Conservation (phyloP, 2,888 invertebrate genomes). For the Drosophila paranaensis region DNA sequence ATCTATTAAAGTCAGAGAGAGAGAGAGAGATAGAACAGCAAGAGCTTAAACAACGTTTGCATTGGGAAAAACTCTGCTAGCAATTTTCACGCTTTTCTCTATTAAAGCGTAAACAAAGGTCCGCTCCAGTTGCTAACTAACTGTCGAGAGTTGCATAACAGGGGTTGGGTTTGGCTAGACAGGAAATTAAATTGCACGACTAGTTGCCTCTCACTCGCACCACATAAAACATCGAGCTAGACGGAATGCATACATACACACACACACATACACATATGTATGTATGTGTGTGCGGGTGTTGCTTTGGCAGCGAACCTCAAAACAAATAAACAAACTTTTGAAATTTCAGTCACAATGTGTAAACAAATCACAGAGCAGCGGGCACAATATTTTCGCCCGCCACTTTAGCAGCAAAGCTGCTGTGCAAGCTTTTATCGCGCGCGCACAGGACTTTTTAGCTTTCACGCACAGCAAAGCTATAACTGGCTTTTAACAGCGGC, state of each 20-base stretch:
- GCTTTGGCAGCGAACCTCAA: constrained; percentile 26
- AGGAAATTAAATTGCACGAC: constrained; percentile 68
- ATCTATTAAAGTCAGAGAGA: constrained; percentile 70
- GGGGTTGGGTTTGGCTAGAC: constrained; percentile 62
- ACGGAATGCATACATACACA: constrained; percentile 11
- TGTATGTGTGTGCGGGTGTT: constrained; percentile 3
- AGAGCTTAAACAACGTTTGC: constrained; percentile 40
- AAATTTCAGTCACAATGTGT: constrained; percentile 34
- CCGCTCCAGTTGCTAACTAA: constrained; percentile 42
- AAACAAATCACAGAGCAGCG: constrained; percentile 61
- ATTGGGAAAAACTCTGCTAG: constrained; percentile 3
- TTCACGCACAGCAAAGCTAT: constrained; percentile 11
- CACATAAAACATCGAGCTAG: constrained; percentile 39
- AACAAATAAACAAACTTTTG: constrained; percentile 53
- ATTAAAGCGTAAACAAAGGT: constrained; percentile 38
- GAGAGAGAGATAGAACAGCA: constrained; percentile 12
- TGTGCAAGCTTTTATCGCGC: constrained; percentile 19
- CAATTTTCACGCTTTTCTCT: constrained; percentile 41
- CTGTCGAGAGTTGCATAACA: constrained; percentile 50
- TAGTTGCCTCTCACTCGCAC: constrained; percentile 4
- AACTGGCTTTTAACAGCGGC: constrained; percentile 8
- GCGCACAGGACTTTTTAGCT: constrained; percentile 47
- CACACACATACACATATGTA: not conserved
- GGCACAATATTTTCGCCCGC: constrained; percentile 30
- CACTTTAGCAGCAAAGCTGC: constrained; percentile 51